Percentiles rank a stretch among this genome's conserved stretches.
phyloP scores from a whole-genome alignment of 2,888 invertebrate genomes.

The Gerris lacustris region DNA sequence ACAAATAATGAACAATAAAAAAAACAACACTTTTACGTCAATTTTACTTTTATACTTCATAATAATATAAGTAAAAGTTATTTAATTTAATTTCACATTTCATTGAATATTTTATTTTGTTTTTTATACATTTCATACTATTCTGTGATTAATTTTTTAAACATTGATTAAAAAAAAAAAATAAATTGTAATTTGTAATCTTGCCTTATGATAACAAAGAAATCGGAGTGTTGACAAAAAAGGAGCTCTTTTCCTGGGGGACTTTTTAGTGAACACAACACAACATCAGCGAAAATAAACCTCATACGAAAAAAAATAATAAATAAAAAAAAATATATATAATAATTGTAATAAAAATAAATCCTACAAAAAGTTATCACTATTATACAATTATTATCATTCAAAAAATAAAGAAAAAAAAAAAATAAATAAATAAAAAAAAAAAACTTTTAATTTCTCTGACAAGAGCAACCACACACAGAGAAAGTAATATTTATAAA shows the following conservation, averaged over 20 bases:
- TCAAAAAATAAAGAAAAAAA: background rate
- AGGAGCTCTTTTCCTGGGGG: constrained; percentile 65
- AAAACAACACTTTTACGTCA: no score
- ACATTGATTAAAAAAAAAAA: background rate
- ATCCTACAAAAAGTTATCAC: no score
- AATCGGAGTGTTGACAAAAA: constrained; percentile 76
- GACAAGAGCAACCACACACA: background rate
- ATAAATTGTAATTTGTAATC: no score
- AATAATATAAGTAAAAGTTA: no score
- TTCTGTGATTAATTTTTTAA: background rate
- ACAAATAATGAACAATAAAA: background rate
- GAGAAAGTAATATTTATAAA: no score
- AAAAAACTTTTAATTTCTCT: no score
- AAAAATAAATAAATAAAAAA: background rate
- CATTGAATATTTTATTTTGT: no score
- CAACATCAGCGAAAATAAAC: constrained; percentile 46
- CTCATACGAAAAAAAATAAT: constrained; percentile 28
- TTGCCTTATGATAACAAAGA: constrained; percentile 5
- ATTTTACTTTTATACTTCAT: no score
- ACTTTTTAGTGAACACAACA: constrained; percentile 80
- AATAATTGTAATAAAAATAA: no score
- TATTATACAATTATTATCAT: background rate
- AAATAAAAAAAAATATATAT: constrained; percentile 1
- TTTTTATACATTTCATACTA: no score
- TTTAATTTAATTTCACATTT: no score